Base-by-base conservation (phyloP, 2,888 invertebrate genomes). In the Sialis fuliginosa region DNA sequence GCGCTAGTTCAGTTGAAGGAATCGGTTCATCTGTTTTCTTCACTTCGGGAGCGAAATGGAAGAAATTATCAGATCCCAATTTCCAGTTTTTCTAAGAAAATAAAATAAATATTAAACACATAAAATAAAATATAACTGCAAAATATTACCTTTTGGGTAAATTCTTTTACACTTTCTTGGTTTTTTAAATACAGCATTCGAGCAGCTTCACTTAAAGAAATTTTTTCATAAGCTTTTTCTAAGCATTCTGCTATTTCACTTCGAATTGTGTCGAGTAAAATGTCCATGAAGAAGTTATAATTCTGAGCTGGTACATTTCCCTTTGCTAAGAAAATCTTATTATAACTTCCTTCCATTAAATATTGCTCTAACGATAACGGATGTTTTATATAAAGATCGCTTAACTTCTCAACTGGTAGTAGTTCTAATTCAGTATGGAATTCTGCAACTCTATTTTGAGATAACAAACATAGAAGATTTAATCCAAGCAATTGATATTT, bases 261-360 rank as follows among this genome's bases (percentile, higher is more conserved):
- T 43, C 97, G 77, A 33, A 97, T 92, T 0, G 98, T 97, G 56
- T 95, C 88, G 44, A 97, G 66, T 10, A 98, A 71, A 49, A 93
- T 91, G 56, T 97, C 92, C 75, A 98, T 96, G 65, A 98, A 98
- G 56, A 92, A 83, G 51, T 87, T 91, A 66, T 97, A 98, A 52
- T 85, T 88, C 52, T 88, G 87, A 1, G 96, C 91, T 49, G 98
- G 97, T 5, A 97, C 95, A 65, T 92, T 93, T 30, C 86, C 91
- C 72, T 90, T 88, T 1, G 90, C 90, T 55, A 90, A 72, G 61
- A 92, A 92, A 48, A 92, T 88, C 68, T 98, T 98, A 63, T 98
- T 97, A 62, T 98, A 98, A 54, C 93, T 91, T 43, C 98, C 98
- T 64, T 98, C 98, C 96, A 98, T 98, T 47, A 98, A 74, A 64